phyloP scores from a whole-genome alignment of 2,797 vertebrate genomes.

The Macropus fuliginosus region DNA sequence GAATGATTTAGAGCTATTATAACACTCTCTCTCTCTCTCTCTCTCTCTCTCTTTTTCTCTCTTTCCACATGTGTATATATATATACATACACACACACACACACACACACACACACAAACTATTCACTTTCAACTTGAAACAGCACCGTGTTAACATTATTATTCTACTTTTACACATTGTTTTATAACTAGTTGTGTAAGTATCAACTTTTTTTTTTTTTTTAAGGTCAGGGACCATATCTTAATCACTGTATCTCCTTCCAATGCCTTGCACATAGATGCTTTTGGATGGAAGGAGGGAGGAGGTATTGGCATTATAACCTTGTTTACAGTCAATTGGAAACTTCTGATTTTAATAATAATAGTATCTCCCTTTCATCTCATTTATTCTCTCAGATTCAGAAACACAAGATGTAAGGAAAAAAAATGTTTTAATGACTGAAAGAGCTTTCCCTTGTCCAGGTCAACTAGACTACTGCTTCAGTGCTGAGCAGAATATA shows the following conservation, averaged over 20 bases:
- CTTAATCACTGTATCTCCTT: neutral
- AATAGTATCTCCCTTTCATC: neutral
- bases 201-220: too few relatives aligned
- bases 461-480: neutral
- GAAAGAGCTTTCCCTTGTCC: constrained; percentile 14
- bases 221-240: neutral
- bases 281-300: neutral
- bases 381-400: constrained; percentile 62
- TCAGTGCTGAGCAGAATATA: constrained; percentile 6
- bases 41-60: too few relatives aligned
- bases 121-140: neutral
- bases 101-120: too few relatives aligned
- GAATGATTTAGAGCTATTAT: neutral
- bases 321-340: neutral
- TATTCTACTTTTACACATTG: neutral
- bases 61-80: too few relatives aligned
- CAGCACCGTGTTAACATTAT: neutral
- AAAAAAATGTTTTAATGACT: constrained; percentile 37
- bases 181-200: neutral
- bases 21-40: too few relatives aligned
- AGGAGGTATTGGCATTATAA: neutral
- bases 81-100: too few relatives aligned
- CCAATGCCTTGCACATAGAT: neutral
- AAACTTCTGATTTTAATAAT: neutral
- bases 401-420: constrained; percentile 61